These are phyloP conservation scores for Drosophila helvetica DNA, from an alignment of 2,888 invertebrate species.

Conservation along the genomic window DNA sequence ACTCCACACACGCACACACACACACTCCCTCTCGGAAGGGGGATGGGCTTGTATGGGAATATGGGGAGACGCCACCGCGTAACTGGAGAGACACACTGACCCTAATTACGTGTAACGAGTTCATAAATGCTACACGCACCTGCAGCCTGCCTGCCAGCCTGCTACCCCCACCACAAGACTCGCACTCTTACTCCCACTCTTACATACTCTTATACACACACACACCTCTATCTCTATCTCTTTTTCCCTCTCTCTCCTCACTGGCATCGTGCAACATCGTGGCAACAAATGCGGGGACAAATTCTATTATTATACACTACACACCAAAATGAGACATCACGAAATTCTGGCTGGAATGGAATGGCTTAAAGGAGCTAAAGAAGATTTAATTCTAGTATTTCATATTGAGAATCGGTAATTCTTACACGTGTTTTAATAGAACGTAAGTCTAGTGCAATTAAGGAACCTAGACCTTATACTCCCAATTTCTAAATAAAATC, in stretches of 20 bases:
- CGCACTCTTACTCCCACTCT: not conserved
- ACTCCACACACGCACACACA: conserved; percentile 44
- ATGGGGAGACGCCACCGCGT: conserved; percentile 24
- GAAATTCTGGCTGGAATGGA: not conserved
- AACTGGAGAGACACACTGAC: conserved; percentile 53
- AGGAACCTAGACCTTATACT: no score
- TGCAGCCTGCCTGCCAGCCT: conserved; percentile 48
- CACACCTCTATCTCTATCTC: not conserved
- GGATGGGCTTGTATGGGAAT: not conserved
- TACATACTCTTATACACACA: not conserved
- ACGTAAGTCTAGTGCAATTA: no score
- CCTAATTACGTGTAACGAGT: conserved; percentile 78
- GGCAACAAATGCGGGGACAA: conserved; percentile 16
- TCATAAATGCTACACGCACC: conserved; percentile 74
- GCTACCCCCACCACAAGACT: conserved; percentile 7
- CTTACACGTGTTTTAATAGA: no score
- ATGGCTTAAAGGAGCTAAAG: no score
- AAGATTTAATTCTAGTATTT: not conserved
- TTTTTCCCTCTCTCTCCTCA: not conserved
- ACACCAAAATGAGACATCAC: not conserved
- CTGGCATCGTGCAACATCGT: conserved; percentile 7
- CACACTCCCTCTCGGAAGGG: conserved; percentile 19
- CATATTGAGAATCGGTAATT: not conserved
- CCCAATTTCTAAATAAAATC: no score
- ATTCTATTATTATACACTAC: conserved; percentile 20